Base-by-base conservation (phyloP, 2,113 vertebrate species). In the Antigone vipio region DNA sequence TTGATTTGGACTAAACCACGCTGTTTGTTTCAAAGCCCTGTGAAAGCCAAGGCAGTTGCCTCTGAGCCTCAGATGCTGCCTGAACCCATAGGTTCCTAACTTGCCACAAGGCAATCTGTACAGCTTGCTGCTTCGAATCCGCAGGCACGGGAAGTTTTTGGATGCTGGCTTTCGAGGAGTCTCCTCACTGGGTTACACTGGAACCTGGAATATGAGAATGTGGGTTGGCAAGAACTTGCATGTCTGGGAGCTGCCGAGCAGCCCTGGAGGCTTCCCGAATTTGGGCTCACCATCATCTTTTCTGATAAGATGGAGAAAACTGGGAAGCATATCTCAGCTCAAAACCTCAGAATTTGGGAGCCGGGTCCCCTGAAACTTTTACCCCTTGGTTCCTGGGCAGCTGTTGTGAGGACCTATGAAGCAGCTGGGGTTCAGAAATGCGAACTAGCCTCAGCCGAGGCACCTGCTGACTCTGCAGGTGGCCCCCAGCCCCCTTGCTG, bases 391-490 rank as follows among this genome's bases (percentile, higher is more conserved):
- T 89, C 44, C 52, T 21, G 74, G 60, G 74, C 64, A 84, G 80
- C 38, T 88, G 88, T 13, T 35, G 34, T 12, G 17, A 23, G 75
- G 76, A 83, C 35, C 42, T 9, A 22, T 38, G 88, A 24, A 34
- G 72, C 91, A 92, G 73, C 73, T 95, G 77, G 53, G 35, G 84
- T 0, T 81, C 58, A 52, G 29, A 82, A 77, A 80, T 1, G 1
- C 1, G 20, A 94, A 58, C 2, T 4, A 20, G 35, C 42, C 55
- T 15, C 2, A 0, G 6, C 1, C 4, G 73, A 68, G 84, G 76
- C 93, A 87, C 73, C 76, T 84, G 93, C 74, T 34, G 58, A 9
- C 32, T 42, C 62, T n/a, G 50, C 81, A 93, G 93, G 94, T 95
- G 92, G 69, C 23, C 50, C 35, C 12, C 47, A 9, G 77, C 23